Evolutionary conservation across 2,113 vertebrate genomes (phyloP), one percentile per base, ranked within the genome.

Genomic region (Formicarius rufipectus): DNA sequence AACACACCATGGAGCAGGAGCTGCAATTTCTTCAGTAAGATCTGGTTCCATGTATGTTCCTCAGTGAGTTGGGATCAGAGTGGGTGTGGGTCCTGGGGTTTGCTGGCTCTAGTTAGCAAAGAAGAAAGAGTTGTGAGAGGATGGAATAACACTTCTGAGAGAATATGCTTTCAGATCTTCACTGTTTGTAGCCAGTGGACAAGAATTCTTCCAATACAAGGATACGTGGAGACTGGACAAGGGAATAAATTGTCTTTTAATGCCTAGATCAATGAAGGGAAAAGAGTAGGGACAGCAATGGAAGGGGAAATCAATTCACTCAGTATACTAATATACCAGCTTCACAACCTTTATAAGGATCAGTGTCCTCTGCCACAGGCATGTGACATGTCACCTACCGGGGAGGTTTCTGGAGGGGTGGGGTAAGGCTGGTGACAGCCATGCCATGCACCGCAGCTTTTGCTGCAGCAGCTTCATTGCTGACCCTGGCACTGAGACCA

Each of bases 381-480:
- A 24, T 16, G 37, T 5, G 10, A 4, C 23, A 7, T 40, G 71
- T 45, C 84, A 67, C 4, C 47, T 28, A 8, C 1, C 14, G 49
- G 53, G n/a, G 53, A 37, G n/a, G 31, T 5, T 20, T 55, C 40
- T 71, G 44, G 5, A 0, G 0, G 20, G 59, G 45, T 55, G 50
- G 53, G 72, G 8, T n/a, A 16, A 60, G 76, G 63, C 44, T 33
- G 53, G 62, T 30, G 53, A 6, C 67, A 58, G 79, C 39, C 39
- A 3, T 62, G 53, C 33, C 12, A 9, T 13, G 5, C 42, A 7
- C 27, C 44, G 71, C 14, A 15, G 9, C 7, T 12, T 47, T 78
- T 53, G 22, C 64, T 31, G 59, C 47, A 23, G 73, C 28, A 80
- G 39, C 53, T 49, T 19, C 16, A 7, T 28, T 71, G 58, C 88